phyloP scores from a whole-genome alignment of 2,113 vertebrate species.

The Pedionomus torquatus region DNA sequence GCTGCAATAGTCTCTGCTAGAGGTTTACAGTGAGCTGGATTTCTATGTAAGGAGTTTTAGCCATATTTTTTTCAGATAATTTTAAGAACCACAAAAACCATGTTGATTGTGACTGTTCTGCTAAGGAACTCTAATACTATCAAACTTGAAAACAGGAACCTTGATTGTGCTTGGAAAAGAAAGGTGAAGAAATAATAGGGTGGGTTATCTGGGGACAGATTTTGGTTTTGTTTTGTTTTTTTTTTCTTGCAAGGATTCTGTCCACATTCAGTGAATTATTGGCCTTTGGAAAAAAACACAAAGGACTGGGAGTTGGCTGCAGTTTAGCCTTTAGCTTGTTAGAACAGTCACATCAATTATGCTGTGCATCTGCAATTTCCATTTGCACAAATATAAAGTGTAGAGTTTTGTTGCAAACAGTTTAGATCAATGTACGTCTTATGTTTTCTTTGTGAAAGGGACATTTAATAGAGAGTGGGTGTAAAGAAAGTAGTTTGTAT shows the following conservation, averaged over 20 bases:
- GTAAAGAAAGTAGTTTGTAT: background rate
- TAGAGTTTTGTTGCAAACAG: background rate
- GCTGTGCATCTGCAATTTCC: constrained; percentile 29
- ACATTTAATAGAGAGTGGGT: background rate
- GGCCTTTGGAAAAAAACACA: background rate
- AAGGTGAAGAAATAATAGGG: background rate
- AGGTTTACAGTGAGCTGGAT: background rate
- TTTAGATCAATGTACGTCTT: background rate
- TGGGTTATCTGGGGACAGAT: constrained; percentile 30
- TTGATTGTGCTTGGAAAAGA: background rate
- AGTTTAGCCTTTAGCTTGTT: constrained; percentile 41
- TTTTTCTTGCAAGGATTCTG: background rate
- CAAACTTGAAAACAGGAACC: background rate
- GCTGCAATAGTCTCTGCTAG: background rate
- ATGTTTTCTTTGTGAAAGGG: background rate
- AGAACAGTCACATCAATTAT: constrained; percentile 52
- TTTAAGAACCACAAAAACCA: background rate
- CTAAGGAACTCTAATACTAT: background rate
- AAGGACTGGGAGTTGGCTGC: constrained; percentile 13
- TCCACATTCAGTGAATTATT: background rate
- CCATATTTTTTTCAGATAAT: background rate
- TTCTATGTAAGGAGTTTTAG: background rate
- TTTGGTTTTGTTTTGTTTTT: background rate
- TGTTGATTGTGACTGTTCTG: background rate
- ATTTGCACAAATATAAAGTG: background rate